Percentiles rank a stretch among this genome's conserved stretches.
Conservation (phyloP, 2,888 invertebrate genomes). For the Pandemis heparana region DNA sequence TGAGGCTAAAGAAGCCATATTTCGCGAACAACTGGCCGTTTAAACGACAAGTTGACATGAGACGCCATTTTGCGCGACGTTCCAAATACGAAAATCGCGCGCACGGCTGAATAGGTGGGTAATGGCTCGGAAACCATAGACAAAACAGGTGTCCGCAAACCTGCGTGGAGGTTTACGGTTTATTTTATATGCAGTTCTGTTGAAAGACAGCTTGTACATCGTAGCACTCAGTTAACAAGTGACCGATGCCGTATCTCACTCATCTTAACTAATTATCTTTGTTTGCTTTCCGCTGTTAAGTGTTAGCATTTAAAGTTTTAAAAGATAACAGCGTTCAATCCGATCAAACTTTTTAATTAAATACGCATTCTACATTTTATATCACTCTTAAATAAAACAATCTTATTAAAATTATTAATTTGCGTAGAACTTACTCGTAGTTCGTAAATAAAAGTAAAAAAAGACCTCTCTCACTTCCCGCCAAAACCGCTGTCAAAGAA, state of each 20-base stretch:
- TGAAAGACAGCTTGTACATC: neutral
- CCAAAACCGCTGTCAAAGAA: constrained; percentile 73
- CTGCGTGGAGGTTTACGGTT: constrained; percentile 36
- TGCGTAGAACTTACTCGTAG: constrained; percentile 49
- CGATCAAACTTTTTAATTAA: constrained; percentile 2
- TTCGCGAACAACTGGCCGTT: constrained; percentile 56
- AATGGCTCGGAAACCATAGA: constrained; percentile 80
- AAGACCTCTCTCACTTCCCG: constrained; percentile 56
- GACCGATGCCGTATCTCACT: constrained; percentile 34
- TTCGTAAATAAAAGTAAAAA: constrained; percentile 7
- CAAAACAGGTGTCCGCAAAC: constrained; percentile 70
- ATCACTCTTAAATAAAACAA: neutral
- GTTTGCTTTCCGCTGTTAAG: constrained; percentile 21
- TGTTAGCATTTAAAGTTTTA: neutral
- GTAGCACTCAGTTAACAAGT: constrained; percentile 11
- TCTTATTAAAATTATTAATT: constrained; percentile 45
- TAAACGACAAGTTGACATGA: constrained; percentile 65
- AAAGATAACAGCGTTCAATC: neutral
- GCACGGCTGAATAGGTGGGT: constrained; percentile 70
- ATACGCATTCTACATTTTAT: neutral
- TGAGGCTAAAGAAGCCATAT: constrained; percentile 28
- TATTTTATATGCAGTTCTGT: constrained; percentile 32
- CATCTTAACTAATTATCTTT: constrained; percentile 35
- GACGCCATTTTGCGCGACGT: constrained; percentile 68
- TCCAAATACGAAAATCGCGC: constrained; percentile 75